Base-by-base conservation (phyloP, 2,888 invertebrate species). In the Leistus spinibarbis region DNA sequence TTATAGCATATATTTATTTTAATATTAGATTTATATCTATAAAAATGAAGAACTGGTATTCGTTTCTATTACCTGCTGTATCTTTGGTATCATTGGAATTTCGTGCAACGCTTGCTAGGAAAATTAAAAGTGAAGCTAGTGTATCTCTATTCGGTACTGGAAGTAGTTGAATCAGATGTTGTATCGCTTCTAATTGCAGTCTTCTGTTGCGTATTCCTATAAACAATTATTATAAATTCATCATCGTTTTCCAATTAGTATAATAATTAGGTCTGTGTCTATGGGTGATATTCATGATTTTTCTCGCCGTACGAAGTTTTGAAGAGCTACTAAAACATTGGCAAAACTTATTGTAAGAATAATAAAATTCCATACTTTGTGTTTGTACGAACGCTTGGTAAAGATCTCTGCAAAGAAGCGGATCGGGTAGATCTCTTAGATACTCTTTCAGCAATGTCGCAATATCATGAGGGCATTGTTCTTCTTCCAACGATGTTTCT, bases 371-470 rank as follows among this genome's bases (percentile, higher is more conserved):
- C 92, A 90, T 86, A 97, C 97, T 94, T 88, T 96, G 95, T 70
- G 96, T 96, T 82, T 94, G 93, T 78, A 98, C 90, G 87, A 98
- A 97, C 78, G 96, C 94, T 70, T 91, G 90, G 84, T 97, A 98
- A 54, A 98, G 90, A 82, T 95, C 95, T 80, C 93, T 90, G 83
- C 96, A 96, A 57, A 98, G 90, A 77, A 98, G 88, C 7, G 97
- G 95, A 83, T 98, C 97, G 0, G 97, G 97, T 56, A 98, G 87
- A 84, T 98, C 97, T 68, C 98, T 88, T 79, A 98, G 91, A 87
- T 93, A 98, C 86, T 97, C 97, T 85, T 98, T 98, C 40, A 98
- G 89, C 56, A 98, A 88, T 0, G 96, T 95, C 7, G 96, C 97
- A 74, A 97, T 95, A 84, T 98, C 97, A 85, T 98, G 97, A 0